phyloP scores from a whole-genome alignment of 2,113 vertebrate species.

The Notothenia coriiceps region DNA sequence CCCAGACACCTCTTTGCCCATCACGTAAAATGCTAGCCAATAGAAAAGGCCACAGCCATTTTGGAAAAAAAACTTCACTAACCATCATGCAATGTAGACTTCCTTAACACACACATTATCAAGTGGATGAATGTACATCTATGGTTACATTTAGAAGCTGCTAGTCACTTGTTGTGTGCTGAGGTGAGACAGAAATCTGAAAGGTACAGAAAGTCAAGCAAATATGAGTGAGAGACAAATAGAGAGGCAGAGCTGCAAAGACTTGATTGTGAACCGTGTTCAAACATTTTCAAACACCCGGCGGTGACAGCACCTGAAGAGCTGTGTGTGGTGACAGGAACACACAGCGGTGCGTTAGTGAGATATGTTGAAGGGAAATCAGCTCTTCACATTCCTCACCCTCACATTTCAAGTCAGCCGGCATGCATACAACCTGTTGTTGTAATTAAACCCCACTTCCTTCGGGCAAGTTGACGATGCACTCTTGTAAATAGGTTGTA shows the following conservation, averaged over 20 bases:
- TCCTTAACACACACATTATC: neutral
- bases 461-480: slow-evolving; percentile 46
- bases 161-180: too few relatives aligned
- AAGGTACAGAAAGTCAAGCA: too few relatives aligned
- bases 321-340: slow-evolving; percentile 13
- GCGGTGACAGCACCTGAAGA: slow-evolving; percentile 25
- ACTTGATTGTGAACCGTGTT: neutral
- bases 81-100: neutral
- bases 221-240: neutral
- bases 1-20: too few relatives aligned
- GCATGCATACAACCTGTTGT: slow-evolving; percentile 28
- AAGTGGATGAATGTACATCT: too few relatives aligned
- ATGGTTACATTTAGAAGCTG: too few relatives aligned
- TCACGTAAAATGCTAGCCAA: too few relatives aligned
- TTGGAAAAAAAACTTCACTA: too few relatives aligned
- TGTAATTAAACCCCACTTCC: slow-evolving; percentile 66
- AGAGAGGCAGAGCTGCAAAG: neutral
- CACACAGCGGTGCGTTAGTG: slow-evolving; percentile 10
- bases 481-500: slow-evolving; percentile 53
- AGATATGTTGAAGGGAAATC: slow-evolving; percentile 28
- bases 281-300: slow-evolving; percentile 27
- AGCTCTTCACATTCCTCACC: neutral
- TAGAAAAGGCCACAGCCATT: too few relatives aligned
- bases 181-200: too few relatives aligned
- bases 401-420: slow-evolving; percentile 29